These are phyloP conservation scores for Naja naja DNA, from an alignment of 2,113 vertebrate species.

Conservation along the genomic window DNA sequence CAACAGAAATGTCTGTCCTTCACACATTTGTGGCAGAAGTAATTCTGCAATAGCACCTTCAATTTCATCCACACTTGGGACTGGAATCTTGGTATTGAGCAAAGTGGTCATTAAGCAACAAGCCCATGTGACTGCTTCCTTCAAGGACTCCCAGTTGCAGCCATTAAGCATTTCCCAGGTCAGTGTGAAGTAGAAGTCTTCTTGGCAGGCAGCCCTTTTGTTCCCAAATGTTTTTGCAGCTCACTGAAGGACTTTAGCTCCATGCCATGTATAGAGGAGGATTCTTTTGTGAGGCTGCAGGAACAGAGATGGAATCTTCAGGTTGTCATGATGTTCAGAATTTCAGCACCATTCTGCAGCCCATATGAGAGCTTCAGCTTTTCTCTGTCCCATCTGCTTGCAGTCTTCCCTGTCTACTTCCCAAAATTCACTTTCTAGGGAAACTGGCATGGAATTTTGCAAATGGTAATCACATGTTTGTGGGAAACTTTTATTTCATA, in stretches of 20 bases:
- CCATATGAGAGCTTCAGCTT: background rate
- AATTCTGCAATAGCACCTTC: background rate
- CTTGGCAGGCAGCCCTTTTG: background rate
- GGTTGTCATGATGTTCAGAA: background rate
- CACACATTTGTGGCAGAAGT: background rate
- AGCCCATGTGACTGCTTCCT: background rate
- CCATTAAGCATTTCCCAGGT: background rate
- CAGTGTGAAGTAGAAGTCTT: background rate
- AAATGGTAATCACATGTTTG: background rate
- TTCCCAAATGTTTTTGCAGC: background rate
- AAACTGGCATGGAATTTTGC: background rate
- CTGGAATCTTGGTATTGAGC: background rate
- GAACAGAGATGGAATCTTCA: background rate
- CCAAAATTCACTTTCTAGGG: background rate
- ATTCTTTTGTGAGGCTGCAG: background rate
- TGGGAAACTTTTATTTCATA: background rate
- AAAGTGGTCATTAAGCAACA: background rate
- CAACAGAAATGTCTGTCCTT: background rate
- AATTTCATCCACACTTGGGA: background rate
- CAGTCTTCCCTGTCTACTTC: background rate
- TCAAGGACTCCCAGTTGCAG: background rate
- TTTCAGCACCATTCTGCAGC: background rate
- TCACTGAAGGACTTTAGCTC: background rate
- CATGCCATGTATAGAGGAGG: fast-evolving
- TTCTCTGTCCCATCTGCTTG: background rate